A percentile compares a stretch with the other conserved stretches of the same genome.
phyloP scores from a whole-genome alignment of 2,797 vertebrate genomes.

The Gobionotothen gibberifrons region DNA sequence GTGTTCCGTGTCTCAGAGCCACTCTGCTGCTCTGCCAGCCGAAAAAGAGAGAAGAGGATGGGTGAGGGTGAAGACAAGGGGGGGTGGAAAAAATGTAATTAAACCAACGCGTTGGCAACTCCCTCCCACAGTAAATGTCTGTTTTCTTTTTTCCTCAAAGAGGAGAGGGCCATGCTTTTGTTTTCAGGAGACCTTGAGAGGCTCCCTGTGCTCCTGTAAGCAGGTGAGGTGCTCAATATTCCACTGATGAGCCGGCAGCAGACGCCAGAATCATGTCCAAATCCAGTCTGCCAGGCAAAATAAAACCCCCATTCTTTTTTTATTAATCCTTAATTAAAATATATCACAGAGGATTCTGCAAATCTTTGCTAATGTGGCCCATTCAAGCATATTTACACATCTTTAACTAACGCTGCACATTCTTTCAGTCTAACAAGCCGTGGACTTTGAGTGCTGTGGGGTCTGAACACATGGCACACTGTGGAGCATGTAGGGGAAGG shows the following conservation, averaged over 20 bases:
- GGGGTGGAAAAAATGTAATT: slow-evolving; percentile 69
- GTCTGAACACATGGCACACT: slow-evolving; percentile 9
- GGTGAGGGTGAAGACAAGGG: slow-evolving; percentile 35
- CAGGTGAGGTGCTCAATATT: slow-evolving; percentile 69
- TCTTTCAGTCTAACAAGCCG: slow-evolving; percentile 95
- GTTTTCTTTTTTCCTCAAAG: slow-evolving; percentile 51
- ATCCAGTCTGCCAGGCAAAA: slow-evolving; percentile 95
- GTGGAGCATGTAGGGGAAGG: background rate
- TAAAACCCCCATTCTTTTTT: slow-evolving; percentile 98
- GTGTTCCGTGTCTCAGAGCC: slow-evolving; percentile 95
- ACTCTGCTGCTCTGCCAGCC: slow-evolving; percentile 91
- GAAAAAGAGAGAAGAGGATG: slow-evolving; percentile 66
- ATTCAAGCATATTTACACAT: slow-evolving; percentile 98
- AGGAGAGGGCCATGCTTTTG: slow-evolving; percentile 57
- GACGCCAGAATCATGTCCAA: slow-evolving; percentile 87
- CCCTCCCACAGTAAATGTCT: slow-evolving; percentile 61
- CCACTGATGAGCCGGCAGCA: slow-evolving; percentile 75
- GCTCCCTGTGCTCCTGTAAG: slow-evolving; percentile 60
- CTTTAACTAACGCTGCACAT: slow-evolving; percentile 97
- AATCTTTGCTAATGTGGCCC: slow-evolving; percentile 96
- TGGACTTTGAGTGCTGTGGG: slow-evolving; percentile 82
- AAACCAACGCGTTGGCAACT: slow-evolving; percentile 72
- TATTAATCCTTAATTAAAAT: slow-evolving; percentile 99
- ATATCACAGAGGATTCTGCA: slow-evolving; percentile 96
- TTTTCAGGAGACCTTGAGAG: slow-evolving; percentile 73